A percentile compares a stretch with the other conserved stretches of the same genome.
These are phyloP conservation scores for Mythimna loreyi DNA, from an alignment of 2,888 invertebrate genomes.

Conservation along the genomic window DNA sequence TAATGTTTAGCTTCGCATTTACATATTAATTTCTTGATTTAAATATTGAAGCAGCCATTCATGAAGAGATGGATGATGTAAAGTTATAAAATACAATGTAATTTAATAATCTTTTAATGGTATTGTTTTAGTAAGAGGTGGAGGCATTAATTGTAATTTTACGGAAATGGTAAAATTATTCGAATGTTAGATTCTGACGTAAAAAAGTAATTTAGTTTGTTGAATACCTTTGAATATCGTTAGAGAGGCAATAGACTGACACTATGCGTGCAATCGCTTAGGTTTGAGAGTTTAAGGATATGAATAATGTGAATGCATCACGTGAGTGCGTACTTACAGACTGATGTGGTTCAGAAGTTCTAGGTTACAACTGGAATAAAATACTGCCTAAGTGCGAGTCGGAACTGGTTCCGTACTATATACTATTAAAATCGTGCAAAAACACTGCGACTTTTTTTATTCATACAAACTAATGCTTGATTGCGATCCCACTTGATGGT, in stretches of 20 bases:
- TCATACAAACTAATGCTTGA: too few relatives aligned
- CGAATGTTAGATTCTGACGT: neutral
- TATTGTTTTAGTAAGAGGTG: conserved; percentile 15
- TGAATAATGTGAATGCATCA: neutral
- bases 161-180: conserved; percentile 23
- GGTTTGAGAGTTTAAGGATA: neutral
- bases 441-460: too few relatives aligned
- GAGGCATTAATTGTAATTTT: neutral
- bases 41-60: conserved; percentile 11
- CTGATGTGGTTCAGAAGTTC: neutral
- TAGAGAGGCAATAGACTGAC: too few relatives aligned
- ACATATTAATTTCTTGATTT: conserved; percentile 11
- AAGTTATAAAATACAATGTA: neutral
- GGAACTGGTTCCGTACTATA: too few relatives aligned
- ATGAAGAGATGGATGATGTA: neutral
- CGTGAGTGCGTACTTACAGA: too few relatives aligned
- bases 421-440: too few relatives aligned
- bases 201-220: too few relatives aligned
- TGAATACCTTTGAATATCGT: too few relatives aligned
- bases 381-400: too few relatives aligned
- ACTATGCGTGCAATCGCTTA: too few relatives aligned
- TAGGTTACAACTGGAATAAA: neutral
- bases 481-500: too few relatives aligned
- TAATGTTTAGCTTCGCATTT: conserved; percentile 5
- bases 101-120: neutral